These are phyloP conservation scores for Nanorana parkeri DNA, from an alignment of 2,113 vertebrate species.

Conservation along the genomic window DNA sequence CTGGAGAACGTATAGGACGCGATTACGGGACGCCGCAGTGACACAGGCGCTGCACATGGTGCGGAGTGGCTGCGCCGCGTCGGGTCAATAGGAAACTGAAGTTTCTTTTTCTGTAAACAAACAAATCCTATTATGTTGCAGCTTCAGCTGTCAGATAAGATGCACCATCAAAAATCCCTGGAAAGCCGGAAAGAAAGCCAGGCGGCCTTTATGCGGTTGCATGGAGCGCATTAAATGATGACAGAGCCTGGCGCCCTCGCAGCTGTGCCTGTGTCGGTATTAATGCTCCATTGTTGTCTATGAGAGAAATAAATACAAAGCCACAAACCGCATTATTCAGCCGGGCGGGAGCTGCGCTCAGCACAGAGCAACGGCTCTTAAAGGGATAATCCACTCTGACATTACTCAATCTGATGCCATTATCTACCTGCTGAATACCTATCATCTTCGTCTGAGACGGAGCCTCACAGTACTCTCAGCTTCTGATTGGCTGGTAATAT, in stretches of 20 bases:
- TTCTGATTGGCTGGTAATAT: no score
- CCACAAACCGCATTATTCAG: neutral
- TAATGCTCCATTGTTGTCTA: constrained; percentile 29
- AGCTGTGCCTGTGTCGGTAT: constrained; percentile 22
- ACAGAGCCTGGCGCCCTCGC: neutral
- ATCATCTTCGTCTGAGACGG: no score
- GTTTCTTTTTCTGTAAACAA: neutral
- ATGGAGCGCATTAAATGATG: constrained; percentile 1
- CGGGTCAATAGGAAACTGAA: neutral
- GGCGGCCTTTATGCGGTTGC: constrained; percentile 6
- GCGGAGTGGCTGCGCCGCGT: neutral
- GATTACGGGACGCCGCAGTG: no score
- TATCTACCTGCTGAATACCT: no score
- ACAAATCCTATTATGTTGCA: constrained; percentile 23
- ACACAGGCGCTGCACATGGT: no score
- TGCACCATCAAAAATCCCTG: constrained; percentile 22
- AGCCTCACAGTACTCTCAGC: no score
- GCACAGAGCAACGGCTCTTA: no score
- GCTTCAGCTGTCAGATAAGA: constrained; percentile 36
- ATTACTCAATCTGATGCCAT: no score
- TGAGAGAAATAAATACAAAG: neutral
- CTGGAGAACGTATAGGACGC: no score
- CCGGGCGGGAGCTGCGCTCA: no score
- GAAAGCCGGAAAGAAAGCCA: neutral
- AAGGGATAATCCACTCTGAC: no score